Percentiles rank a stretch among this genome's conserved stretches.
These are phyloP conservation scores for Anoplius nigerrimus DNA, from an alignment of 2,888 invertebrate genomes.

Conservation along the genomic window DNA sequence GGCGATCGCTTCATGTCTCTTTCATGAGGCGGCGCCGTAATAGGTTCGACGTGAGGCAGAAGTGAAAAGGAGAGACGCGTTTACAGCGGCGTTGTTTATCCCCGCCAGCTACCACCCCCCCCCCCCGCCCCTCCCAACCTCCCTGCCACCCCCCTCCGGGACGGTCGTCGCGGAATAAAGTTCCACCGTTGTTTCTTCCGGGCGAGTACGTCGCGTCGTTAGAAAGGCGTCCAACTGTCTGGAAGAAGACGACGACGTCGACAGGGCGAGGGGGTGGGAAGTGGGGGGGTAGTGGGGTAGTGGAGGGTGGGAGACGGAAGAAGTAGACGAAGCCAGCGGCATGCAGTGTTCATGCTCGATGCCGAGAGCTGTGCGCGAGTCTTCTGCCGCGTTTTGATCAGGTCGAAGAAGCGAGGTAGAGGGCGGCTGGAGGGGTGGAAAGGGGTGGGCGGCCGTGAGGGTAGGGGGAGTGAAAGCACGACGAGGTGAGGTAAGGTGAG, in stretches of 20 bases:
- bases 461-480: constrained; percentile 42
- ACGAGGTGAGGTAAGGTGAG: constrained; percentile 63
- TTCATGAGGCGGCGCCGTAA: constrained; percentile 57
- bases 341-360: constrained; percentile 46
- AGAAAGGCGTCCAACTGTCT: constrained; percentile 63
- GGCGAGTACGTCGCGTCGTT: constrained; percentile 59
- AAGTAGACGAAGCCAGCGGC: constrained; percentile 34
- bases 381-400: constrained; percentile 57
- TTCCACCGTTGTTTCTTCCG: constrained; percentile 62
- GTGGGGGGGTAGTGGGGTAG: constrained; percentile 21
- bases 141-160: constrained; percentile 29
- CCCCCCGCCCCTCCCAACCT: neutral
- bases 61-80: constrained; percentile 49
- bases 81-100: constrained; percentile 58
- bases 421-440: constrained; percentile 25
- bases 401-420: constrained; percentile 48
- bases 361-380: constrained; percentile 47
- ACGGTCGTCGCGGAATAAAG: constrained; percentile 54
- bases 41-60: constrained; percentile 58
- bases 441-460: constrained; percentile 36
- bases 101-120: constrained; percentile 14
- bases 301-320: constrained; percentile 11
- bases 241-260: constrained; percentile 50
- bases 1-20: constrained; percentile 57
- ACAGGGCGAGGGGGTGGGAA: constrained; percentile 17